Conservation (phyloP, 2,888 invertebrate genomes). For the Amblyjoppa proteus region DNA sequence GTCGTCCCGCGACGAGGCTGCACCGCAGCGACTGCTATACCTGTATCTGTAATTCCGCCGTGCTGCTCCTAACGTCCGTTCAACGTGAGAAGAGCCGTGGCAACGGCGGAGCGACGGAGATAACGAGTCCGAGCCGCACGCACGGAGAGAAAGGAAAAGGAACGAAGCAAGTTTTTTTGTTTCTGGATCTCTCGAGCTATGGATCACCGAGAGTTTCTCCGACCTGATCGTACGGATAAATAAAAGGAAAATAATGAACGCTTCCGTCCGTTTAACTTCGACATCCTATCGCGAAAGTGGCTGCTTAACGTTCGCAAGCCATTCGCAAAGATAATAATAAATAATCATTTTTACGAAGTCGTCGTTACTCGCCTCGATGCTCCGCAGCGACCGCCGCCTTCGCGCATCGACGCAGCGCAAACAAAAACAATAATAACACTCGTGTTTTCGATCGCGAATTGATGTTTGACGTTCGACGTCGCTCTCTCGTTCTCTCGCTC, state of each 20-base stretch:
- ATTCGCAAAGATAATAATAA: slow-evolving; percentile 4
- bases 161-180: background rate
- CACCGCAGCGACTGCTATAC: background rate
- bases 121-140: background rate
- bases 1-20: background rate
- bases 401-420: slow-evolving; percentile 4
- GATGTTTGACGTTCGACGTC: slow-evolving; percentile 45
- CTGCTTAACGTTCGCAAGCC: background rate
- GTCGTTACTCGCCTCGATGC: background rate
- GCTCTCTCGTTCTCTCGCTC: slow-evolving; percentile 34
- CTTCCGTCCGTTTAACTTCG: background rate
- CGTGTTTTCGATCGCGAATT: slow-evolving; percentile 10
- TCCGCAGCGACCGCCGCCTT: background rate
- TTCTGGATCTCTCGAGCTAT: background rate
- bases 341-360: slow-evolving; percentile 1
- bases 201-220: background rate
- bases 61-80: slow-evolving; percentile 13
- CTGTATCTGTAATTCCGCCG: background rate
- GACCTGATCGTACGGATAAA: background rate
- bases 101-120: slow-evolving; percentile 4
- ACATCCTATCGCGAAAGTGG: background rate
- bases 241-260: background rate
- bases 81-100: background rate
- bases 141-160: slow-evolving; percentile 21
- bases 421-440: background rate